Evolutionary conservation across 2,113 vertebrate species (phyloP).

Genomic region (Laterallus jamaicensis): DNA sequence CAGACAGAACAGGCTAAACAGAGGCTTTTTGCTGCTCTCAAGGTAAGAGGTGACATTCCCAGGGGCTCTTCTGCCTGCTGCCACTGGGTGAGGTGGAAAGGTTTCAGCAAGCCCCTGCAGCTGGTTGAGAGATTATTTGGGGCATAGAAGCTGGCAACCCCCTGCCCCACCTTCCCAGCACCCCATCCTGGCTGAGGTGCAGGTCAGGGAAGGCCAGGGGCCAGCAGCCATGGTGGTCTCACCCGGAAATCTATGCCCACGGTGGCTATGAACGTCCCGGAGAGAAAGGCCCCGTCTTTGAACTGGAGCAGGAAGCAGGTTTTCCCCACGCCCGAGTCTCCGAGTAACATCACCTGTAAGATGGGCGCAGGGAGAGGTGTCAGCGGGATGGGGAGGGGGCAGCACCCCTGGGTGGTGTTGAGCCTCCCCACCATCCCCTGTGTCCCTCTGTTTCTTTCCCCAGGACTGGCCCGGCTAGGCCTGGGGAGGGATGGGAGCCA

Average conservation of each 20-base stretch:
- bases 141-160: neutral
- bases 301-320: conserved; percentile 96
- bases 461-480: neutral
- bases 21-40: neutral
- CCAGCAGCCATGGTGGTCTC: conserved; percentile 73
- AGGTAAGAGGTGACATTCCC: neutral
- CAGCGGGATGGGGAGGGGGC: neutral
- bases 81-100: neutral
- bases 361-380: conserved; percentile 11
- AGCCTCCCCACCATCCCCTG: neutral
- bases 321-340: conserved; percentile 98
- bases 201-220: neutral
- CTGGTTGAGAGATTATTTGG: neutral
- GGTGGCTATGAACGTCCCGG: conserved; percentile 95
- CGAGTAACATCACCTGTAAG: conserved; percentile 96
- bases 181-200: neutral
- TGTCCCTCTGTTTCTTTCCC: neutral
- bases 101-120: neutral
- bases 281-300: conserved; percentile 96
- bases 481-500: neutral
- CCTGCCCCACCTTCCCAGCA: rapidly evolving
- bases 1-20: rapidly evolving
- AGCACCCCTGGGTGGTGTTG: neutral
- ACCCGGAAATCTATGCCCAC: conserved; percentile 99
- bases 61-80: neutral